Percentiles rank a stretch among this genome's conserved stretches.
Evolutionary conservation across 2,113 vertebrate genomes (phyloP).

Genomic region (Pelvicachromis taeniatus): DNA sequence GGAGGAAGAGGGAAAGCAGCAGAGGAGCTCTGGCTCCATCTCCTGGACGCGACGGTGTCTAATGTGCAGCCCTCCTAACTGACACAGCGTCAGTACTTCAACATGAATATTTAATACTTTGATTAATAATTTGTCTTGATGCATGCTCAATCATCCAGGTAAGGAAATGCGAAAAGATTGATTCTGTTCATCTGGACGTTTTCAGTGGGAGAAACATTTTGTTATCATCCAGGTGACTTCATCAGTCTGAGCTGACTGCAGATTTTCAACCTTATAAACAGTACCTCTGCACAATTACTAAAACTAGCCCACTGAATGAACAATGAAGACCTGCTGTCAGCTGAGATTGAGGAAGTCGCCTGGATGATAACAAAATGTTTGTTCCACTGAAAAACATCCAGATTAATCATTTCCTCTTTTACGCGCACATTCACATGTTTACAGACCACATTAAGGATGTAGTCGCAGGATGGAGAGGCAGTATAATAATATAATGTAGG

Average conservation of each 20-base stretch:
- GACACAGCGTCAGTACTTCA: background rate
- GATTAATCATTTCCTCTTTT: background rate
- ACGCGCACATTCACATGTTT: background rate
- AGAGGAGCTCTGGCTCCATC: slow-evolving; percentile 51
- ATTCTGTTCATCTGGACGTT: background rate
- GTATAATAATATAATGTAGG: background rate
- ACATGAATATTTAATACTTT: background rate
- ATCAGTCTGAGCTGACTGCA: background rate
- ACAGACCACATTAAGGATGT: background rate
- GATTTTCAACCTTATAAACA: too few species aligned
- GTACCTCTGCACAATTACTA: too few species aligned
- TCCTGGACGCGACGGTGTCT: slow-evolving; percentile 22
- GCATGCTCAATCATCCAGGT: background rate
- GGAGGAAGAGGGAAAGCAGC: background rate
- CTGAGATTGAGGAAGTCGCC: too few species aligned
- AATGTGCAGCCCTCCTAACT: background rate
- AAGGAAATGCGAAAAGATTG: background rate
- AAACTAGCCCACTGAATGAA: too few species aligned
- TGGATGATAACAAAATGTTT: background rate
- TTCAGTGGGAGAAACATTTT: background rate
- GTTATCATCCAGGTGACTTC: background rate
- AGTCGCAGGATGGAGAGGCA: background rate
- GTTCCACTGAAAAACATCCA: background rate
- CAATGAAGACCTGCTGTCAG: too few species aligned
- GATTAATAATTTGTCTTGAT: background rate